Percentiles rank a stretch among this genome's conserved stretches.
Conservation (phyloP, 2,113 vertebrate genomes). For the Heterocephalus glaber region DNA sequence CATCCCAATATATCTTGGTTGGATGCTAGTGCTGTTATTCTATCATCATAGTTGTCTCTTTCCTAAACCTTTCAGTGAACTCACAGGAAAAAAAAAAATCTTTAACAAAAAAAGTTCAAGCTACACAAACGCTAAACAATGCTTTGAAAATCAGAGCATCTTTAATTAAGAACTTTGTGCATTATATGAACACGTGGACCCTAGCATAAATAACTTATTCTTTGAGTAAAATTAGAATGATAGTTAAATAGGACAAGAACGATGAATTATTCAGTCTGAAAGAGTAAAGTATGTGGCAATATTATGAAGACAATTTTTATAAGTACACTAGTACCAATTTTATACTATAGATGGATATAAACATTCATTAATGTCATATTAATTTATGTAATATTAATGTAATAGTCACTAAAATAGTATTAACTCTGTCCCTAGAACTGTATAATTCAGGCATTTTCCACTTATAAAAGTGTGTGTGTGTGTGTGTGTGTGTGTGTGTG, state of each 20-base stretch:
- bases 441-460: background rate
- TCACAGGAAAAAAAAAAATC: background rate
- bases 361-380: background rate
- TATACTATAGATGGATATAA: background rate
- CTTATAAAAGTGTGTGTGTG: background rate
- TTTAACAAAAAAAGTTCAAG: conserved; percentile 1
- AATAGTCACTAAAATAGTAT: background rate
- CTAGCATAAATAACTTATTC: background rate
- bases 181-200: background rate
- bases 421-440: background rate
- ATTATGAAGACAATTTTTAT: background rate
- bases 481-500: background rate
- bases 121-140: background rate
- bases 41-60: background rate
- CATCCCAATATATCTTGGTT: background rate
- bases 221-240: background rate
- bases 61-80: background rate
- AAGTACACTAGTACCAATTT: background rate
- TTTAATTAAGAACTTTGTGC: background rate
- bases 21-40: background rate
- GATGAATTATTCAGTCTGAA: background rate
- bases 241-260: background rate
- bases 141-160: background rate
- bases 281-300: background rate
- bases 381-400: background rate